Conservation (phyloP, 2,113 vertebrate species). For the Genyomyrus donnyi region DNA sequence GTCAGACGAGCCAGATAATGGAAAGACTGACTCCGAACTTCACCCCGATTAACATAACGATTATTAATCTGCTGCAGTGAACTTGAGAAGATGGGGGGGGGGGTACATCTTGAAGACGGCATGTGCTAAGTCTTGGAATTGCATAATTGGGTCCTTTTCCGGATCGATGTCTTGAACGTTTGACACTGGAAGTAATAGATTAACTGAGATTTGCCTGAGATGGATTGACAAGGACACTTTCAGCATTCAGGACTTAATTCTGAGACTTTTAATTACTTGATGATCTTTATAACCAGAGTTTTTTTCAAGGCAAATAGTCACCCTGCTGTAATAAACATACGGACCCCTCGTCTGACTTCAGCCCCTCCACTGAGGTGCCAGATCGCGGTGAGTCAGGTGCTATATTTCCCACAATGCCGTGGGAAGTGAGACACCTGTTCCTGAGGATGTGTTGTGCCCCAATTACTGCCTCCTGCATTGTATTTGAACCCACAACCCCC, state of each 20-base stretch:
- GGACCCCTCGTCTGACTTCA: not conserved
- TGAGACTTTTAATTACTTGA: slow-evolving; percentile 13
- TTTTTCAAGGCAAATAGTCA: not conserved
- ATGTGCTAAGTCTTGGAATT: slow-evolving; percentile 41
- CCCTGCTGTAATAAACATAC: not conserved
- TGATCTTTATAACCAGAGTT: not conserved
- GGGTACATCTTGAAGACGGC: slow-evolving; percentile 27
- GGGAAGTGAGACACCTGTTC: not conserved
- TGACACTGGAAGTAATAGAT: slow-evolving; percentile 39
- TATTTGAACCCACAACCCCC: not conserved
- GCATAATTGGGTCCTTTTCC: slow-evolving; percentile 43
- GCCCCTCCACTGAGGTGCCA: not conserved
- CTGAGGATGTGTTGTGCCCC: not conserved
- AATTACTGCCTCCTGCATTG: not conserved
- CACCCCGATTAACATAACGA: slow-evolving; percentile 62
- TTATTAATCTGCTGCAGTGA: slow-evolving; percentile 54
- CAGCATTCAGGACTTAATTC: not conserved
- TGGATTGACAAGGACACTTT: not conserved
- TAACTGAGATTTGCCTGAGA: not conserved
- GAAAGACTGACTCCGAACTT: slow-evolving; percentile 51
- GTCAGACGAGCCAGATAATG: slow-evolving; percentile 53
- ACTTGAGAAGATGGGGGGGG: slow-evolving; percentile 32
- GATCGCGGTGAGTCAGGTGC: not conserved
- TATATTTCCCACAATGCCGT: not conserved
- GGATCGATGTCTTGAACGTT: slow-evolving; percentile 45